Conservation (phyloP, 2,113 vertebrate species). For the Colossoma macropomum region DNA sequence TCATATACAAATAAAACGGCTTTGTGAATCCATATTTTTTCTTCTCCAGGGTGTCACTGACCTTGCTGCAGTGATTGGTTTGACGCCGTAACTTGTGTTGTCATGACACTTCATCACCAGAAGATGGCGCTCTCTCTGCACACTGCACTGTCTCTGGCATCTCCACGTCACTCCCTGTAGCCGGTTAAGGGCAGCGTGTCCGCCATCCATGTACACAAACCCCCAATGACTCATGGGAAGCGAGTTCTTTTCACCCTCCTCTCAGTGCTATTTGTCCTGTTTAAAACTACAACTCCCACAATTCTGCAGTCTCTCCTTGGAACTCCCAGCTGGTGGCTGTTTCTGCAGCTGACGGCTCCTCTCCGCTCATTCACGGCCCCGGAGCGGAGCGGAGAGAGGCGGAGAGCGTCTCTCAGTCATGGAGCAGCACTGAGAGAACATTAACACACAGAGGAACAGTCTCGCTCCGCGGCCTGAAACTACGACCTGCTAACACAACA, state of each 20-base stretch:
- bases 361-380: constrained; percentile 16
- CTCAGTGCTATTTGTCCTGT: fast-evolving
- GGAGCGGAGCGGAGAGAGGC: constrained; percentile 14
- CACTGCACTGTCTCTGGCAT: background rate
- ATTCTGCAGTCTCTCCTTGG: background rate
- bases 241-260: background rate
- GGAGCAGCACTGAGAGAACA: background rate
- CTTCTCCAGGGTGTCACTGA: too few relatives aligned
- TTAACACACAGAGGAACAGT: background rate
- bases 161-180: constrained; percentile 48
- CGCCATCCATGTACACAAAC: constrained; percentile 1
- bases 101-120: background rate
- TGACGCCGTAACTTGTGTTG: background rate
- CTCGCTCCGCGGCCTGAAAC: background rate
- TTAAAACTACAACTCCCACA: constrained; percentile 3
- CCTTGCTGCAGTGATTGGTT: too few relatives aligned
- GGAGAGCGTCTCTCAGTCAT: background rate
- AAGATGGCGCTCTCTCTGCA: background rate
- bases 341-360: constrained; percentile 1
- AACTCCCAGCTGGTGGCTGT: constrained; percentile 19
- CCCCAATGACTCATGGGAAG: constrained; percentile 19
- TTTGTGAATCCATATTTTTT: too few relatives aligned
- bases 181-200: constrained; percentile 26
- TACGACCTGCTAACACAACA: background rate
- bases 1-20: too few relatives aligned